phyloP scores from a whole-genome alignment of 2,888 invertebrate genomes.

The Scaptomyza parva region DNA sequence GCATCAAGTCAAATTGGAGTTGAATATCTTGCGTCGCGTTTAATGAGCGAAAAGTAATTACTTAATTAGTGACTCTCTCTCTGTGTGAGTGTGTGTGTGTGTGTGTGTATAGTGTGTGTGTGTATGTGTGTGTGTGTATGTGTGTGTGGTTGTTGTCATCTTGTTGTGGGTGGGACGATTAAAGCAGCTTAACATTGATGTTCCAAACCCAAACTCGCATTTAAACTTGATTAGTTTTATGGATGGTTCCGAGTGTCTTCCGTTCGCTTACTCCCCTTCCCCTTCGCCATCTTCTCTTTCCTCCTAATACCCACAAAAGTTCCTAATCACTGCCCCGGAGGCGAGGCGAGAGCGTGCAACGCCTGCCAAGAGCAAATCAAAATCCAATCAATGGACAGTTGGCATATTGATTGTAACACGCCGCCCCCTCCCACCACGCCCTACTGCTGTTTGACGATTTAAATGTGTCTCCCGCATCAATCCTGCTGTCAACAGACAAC shows the following conservation, averaged over 20 bases:
- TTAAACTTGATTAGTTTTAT: slow-evolving; percentile 79
- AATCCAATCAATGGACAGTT: slow-evolving; percentile 75
- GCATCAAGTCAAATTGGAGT: slow-evolving; percentile 72
- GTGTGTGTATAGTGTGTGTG: too few species aligned
- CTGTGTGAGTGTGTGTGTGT: slow-evolving; percentile 20
- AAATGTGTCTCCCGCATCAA: neutral
- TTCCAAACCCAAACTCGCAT: slow-evolving; percentile 67
- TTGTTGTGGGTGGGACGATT: slow-evolving; percentile 42
- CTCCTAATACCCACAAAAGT: neutral
- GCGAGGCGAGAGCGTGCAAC: slow-evolving; percentile 13
- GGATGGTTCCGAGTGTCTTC: slow-evolving; percentile 43
- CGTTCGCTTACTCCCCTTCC: neutral
- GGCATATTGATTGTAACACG: slow-evolving; percentile 66
- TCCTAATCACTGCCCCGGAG: slow-evolving; percentile 54
- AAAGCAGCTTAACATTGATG: slow-evolving; percentile 70
- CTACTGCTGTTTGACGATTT: neutral
- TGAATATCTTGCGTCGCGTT: slow-evolving; percentile 68
- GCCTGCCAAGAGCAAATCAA: slow-evolving; percentile 65
- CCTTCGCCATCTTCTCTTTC: too few species aligned
- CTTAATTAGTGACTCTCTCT: slow-evolving; percentile 72
- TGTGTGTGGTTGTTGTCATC: slow-evolving; percentile 17
- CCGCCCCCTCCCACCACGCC: slow-evolving; percentile 1
- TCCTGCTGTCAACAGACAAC: neutral
- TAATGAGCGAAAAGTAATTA: slow-evolving; percentile 80
- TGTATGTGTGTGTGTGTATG: slow-evolving; percentile 23